Evolutionary conservation across 1,140 invertebrate species (phyloP).

Genomic region (Lepidostoma basale): DNA sequence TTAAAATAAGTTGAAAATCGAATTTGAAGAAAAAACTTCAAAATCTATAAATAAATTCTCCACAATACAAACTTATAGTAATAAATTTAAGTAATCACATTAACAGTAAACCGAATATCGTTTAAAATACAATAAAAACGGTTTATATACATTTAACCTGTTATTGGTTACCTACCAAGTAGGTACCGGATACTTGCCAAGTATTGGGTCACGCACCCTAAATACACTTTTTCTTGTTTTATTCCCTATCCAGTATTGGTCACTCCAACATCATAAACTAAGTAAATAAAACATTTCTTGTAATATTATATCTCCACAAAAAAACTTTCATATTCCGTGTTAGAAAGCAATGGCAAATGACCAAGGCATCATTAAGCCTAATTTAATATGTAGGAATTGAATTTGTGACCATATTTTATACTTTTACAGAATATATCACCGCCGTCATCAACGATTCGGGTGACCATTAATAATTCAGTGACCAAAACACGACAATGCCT

Average conservation of each 20-base stretch:
- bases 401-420: background rate
- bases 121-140: too few relatives aligned
- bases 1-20: too few relatives aligned
- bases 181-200: too few relatives aligned
- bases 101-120: too few relatives aligned
- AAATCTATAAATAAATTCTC: too few relatives aligned
- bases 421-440: background rate
- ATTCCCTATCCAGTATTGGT: background rate
- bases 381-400: background rate
- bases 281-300: background rate
- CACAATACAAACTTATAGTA: too few relatives aligned
- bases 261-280: background rate
- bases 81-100: too few relatives aligned
- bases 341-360: background rate
- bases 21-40: too few relatives aligned
- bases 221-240: background rate
- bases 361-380: background rate
- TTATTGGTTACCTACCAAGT: too few relatives aligned
- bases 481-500: background rate
- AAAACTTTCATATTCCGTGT: background rate
- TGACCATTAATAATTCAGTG: background rate
- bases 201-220: background rate
- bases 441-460: constrained; percentile 2
- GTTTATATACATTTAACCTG: too few relatives aligned
- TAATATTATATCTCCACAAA: background rate